Evolutionary conservation across 2,797 vertebrate species (phyloP).

Genomic region (Fistularia tabacaria): DNA sequence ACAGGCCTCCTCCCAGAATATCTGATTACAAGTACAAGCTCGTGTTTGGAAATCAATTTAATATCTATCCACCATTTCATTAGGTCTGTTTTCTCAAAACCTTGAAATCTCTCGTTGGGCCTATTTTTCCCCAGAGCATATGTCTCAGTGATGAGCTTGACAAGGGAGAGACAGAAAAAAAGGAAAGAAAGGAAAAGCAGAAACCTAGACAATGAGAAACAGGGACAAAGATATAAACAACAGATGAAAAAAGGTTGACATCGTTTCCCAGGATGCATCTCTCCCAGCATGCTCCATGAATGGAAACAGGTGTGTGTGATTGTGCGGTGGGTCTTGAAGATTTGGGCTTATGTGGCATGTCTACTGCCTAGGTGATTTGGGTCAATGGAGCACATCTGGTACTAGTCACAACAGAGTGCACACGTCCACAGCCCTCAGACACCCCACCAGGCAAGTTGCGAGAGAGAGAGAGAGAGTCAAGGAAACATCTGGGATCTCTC

Average conservation of each 20-base stretch:
- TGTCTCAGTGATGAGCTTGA: conserved; percentile 60
- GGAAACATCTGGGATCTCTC: conserved; percentile 81
- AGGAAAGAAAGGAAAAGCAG: conserved; percentile 17
- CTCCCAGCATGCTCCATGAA: conserved; percentile 74
- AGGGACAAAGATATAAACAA: conserved; percentile 62
- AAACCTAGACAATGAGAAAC: conserved; percentile 47
- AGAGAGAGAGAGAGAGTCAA: conserved; percentile 46
- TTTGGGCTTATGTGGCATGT: conserved; percentile 80
- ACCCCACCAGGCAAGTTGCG: conserved; percentile 69
- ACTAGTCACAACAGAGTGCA: conserved; percentile 84
- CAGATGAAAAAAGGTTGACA: conserved; percentile 70
- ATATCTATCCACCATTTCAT: conserved; percentile 70
- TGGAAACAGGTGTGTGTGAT: conserved; percentile 86
- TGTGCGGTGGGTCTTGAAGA: conserved; percentile 82
- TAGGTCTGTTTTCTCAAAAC: conserved; percentile 61
- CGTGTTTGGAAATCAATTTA: conserved; percentile 75
- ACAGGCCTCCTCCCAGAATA: conserved; percentile 57
- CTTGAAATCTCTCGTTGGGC: conserved; percentile 61
- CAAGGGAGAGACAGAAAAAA: conserved; percentile 38
- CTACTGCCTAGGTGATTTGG: conserved; percentile 84
- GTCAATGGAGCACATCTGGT: conserved; percentile 88
- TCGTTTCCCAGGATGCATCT: conserved; percentile 74
- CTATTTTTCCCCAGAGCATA: conserved; percentile 62
- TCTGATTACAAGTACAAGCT: conserved; percentile 68
- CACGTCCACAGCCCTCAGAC: conserved; percentile 79